A percentile compares a stretch with the other conserved stretches of the same genome.
Evolutionary conservation across 2,113 vertebrate species (phyloP).

Genomic region (Tupaia tana): DNA sequence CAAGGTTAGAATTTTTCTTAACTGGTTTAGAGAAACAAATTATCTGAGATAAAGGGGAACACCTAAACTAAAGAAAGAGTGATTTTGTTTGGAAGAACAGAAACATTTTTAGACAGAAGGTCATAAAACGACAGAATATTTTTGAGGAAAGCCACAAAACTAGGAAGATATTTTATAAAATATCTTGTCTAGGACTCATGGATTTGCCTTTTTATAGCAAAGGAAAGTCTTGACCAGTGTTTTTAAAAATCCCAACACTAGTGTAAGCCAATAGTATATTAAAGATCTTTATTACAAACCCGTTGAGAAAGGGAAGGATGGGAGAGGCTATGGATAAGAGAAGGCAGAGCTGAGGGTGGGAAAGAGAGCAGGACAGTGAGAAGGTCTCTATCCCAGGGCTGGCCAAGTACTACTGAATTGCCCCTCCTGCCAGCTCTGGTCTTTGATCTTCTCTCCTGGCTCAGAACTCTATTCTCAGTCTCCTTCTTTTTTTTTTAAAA

Average conservation of each 20-base stretch:
- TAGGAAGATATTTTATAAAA: constrained; percentile 4
- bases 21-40: constrained; percentile 29
- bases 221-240: background rate
- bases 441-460: background rate
- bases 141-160: constrained; percentile 9
- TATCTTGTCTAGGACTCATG: background rate
- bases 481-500: background rate
- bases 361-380: background rate
- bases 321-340: background rate
- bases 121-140: constrained; percentile 6
- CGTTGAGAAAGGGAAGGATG: constrained; percentile 1
- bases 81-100: constrained; percentile 14
- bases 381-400: background rate
- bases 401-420: constrained; percentile 2
- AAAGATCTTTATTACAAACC: background rate
- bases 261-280: background rate
- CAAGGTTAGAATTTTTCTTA: constrained; percentile 38
- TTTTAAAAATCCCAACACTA: constrained; percentile 2
- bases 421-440: background rate
- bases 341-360: background rate
- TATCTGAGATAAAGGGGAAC: constrained; percentile 7
- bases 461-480: background rate
- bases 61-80: constrained; percentile 15
- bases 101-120: constrained; percentile 33
- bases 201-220: background rate